Base-by-base conservation (phyloP, 1,140 invertebrate genomes). In the Mya arenaria region DNA sequence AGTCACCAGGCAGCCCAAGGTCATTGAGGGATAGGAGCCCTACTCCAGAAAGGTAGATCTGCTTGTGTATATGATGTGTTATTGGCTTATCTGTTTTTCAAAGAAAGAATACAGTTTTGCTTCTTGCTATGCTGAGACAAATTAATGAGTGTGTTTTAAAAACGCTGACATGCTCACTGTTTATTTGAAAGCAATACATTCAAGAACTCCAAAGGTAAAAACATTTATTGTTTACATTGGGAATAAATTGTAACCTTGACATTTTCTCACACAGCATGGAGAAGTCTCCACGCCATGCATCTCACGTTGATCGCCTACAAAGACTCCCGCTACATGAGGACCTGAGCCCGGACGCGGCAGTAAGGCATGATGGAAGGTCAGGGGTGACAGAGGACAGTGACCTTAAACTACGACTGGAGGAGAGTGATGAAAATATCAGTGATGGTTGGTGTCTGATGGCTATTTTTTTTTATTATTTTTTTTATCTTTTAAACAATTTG, bases 41-140 rank as follows among this genome's bases (percentile, higher is more conserved):
- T n/a, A 81, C 78, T 19, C 78, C 78, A n/a, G 78, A 81, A 65
- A 81, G 78, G 78, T 81, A n/a, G n/a, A n/a, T n/a, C n/a, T n/a
- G n/a, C n/a, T n/a, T n/a, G n/a, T n/a, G n/a, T n/a, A n/a, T n/a
- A n/a, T n/a, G n/a, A n/a, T n/a, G n/a, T n/a, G n/a, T n/a, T n/a
- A n/a, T n/a, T n/a, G n/a, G n/a, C n/a, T n/a, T n/a, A n/a, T n/a
- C n/a, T n/a, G n/a, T n/a, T n/a, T n/a, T n/a, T n/a, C n/a, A n/a
- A n/a, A n/a, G n/a, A n/a, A n/a, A n/a, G n/a, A n/a, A n/a, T n/a
- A n/a, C n/a, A n/a, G n/a, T n/a, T n/a, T n/a, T n/a, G n/a, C n/a
- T n/a, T n/a, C n/a, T n/a, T n/a, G n/a, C n/a, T n/a, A n/a, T n/a
- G n/a, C n/a, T n/a, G n/a, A n/a, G n/a, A n/a, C n/a, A n/a, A n/a